These are phyloP conservation scores for Echinarachnius parma DNA, from an alignment of 53 echinoderm and acorn worm species.

Conservation along the genomic window DNA sequence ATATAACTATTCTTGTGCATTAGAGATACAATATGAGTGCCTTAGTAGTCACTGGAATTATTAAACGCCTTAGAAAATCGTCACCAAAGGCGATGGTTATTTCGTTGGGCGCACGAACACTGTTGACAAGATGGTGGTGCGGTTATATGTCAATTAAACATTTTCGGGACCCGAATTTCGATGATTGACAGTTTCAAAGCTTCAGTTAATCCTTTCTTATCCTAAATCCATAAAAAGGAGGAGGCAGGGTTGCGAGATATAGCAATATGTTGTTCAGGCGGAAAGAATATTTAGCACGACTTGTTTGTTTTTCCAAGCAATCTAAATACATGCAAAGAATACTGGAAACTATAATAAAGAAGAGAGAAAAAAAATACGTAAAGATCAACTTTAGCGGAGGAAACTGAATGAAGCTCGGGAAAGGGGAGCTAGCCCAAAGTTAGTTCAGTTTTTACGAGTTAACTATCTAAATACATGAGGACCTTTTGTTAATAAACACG, in stretches of 20 bases:
- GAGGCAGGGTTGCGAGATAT: conserved; percentile 16
- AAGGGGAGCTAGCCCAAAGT: too few relatives aligned
- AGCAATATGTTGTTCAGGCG: too few relatives aligned
- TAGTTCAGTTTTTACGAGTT: too few relatives aligned
- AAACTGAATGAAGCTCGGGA: background rate
- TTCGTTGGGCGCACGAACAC: conserved; percentile 11
- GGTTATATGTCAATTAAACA: conserved; percentile 40
- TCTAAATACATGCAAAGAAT: conserved; percentile 5
- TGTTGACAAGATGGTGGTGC: conserved; percentile 3
- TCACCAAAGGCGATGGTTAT: background rate
- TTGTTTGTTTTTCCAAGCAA: conserved; percentile 42
- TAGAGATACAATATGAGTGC: too few relatives aligned
- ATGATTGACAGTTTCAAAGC: conserved; percentile 35
- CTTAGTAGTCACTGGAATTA: too few relatives aligned
- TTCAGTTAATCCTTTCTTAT: conserved; percentile 33
- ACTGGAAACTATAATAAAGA: background rate
- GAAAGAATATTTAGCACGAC: conserved; percentile 17
- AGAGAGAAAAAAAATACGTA: conserved; percentile 1
- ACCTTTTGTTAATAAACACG: too few relatives aligned
- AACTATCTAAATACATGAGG: too few relatives aligned
- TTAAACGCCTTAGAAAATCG: too few relatives aligned
- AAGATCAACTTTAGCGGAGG: background rate
- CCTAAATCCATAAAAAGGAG: conserved; percentile 26
- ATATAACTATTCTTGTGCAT: too few relatives aligned
- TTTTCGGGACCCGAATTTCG: conserved; percentile 9